Percentiles rank a stretch among this genome's conserved stretches.
Evolutionary conservation across 2,888 invertebrate species (phyloP).

Genomic region (Aphodius sticticus): DNA sequence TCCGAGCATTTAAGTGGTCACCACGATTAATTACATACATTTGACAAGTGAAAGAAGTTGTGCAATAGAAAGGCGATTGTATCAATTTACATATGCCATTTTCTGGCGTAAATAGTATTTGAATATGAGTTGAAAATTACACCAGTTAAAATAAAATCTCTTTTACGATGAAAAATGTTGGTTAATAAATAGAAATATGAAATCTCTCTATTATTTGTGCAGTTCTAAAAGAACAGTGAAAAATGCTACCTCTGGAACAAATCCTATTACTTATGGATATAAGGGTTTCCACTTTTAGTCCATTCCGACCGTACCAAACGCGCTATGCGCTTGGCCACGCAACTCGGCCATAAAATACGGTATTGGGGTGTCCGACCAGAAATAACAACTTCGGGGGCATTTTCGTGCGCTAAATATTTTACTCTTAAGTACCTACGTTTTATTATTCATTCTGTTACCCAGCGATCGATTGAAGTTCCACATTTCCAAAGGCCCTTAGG

Average conservation of each 20-base stretch:
- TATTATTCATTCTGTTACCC: background rate
- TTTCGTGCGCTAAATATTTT: background rate
- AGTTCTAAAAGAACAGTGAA: background rate
- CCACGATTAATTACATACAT: no score
- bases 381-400: background rate
- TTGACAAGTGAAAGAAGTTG: no score
- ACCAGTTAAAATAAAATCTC: no score
- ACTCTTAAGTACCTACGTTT: background rate
- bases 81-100: no score
- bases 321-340: background rate
- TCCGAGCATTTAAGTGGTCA: no score
- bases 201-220: background rate
- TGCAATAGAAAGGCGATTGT: no score
- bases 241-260: background rate
- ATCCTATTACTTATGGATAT: background rate
- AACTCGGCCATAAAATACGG: background rate
- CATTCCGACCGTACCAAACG: background rate
- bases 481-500: background rate
- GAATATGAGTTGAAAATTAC: no score
- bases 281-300: background rate
- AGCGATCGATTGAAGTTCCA: background rate
- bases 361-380: background rate
- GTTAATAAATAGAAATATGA: background rate
- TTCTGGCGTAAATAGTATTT: no score
- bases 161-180: background rate